Conservation (phyloP, 2,888 invertebrate species). For the Lasioglossum leucozonium region DNA sequence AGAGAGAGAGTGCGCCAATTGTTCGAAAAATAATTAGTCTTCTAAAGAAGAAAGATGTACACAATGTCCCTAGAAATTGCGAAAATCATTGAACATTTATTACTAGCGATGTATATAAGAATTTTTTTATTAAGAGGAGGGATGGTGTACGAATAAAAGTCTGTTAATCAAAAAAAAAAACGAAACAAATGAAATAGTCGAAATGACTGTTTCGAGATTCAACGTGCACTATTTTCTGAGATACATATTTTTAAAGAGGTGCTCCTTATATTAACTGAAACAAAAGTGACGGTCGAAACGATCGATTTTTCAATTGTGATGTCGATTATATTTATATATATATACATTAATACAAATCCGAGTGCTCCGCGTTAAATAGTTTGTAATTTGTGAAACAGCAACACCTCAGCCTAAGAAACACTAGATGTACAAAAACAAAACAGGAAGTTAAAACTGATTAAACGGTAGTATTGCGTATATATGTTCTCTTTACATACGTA, state of each 20-base stretch:
- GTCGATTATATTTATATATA: slow-evolving; percentile 13
- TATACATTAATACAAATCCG: not conserved
- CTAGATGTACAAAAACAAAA: slow-evolving; percentile 51
- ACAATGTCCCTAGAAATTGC: slow-evolving; percentile 1
- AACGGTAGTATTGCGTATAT: slow-evolving; percentile 50
- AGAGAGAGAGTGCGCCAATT: not conserved
- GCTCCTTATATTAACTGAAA: slow-evolving; percentile 32
- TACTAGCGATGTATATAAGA: slow-evolving; percentile 45
- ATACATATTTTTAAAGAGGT: slow-evolving; percentile 30
- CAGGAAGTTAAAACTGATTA: slow-evolving; percentile 31
- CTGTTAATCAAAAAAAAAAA: slow-evolving; percentile 25
- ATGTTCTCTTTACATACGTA: slow-evolving; percentile 53
- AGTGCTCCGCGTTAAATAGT: slow-evolving; percentile 24
- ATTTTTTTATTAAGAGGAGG: slow-evolving; percentile 40
- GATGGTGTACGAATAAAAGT: slow-evolving; percentile 40
- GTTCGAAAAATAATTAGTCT: slow-evolving; percentile 14
- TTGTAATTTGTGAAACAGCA: slow-evolving; percentile 31
- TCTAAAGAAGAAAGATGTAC: slow-evolving; percentile 13
- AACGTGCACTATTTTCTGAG: slow-evolving; percentile 42
- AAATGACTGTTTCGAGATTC: slow-evolving; percentile 24
- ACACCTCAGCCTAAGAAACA: slow-evolving; percentile 31
- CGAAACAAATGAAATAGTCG: not conserved
- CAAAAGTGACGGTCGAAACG: slow-evolving; percentile 2
- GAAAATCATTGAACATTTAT: slow-evolving; percentile 35
- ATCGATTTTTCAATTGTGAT: slow-evolving; percentile 23